Base-by-base conservation (phyloP, 2,113 vertebrate genomes). In the Crotalus tigris region DNA sequence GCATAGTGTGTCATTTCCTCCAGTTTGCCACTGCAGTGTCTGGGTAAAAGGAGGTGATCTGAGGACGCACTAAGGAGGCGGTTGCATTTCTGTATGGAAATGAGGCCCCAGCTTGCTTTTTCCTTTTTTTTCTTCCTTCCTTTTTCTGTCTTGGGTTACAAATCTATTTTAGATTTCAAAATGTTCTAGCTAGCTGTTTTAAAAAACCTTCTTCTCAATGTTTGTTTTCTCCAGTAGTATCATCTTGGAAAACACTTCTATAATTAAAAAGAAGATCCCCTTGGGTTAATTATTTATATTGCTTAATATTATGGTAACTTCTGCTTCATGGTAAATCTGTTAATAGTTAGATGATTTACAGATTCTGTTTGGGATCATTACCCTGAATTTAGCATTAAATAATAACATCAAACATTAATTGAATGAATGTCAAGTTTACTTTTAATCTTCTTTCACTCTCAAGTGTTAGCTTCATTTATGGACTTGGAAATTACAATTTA, bases 11-110 rank as follows among this genome's bases (percentile, higher is more conserved):
- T 90, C 81, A 57, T 51, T 94, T 92, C 93, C 59, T 64, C 55
- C 0, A 26, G 87, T 24, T 91, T 90, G 55, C 93, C 87, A 49
- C 91, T 90, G 93, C 93, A 54, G 92, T 49, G 93, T 64, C 87
- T 91, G 90, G 33, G 93, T 91, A 92, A n/a, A 90, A 44, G 46
- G 89, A 95, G 96, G 96, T 95, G 96, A 97, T 10, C 33, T 75
- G 95, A 95, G 96, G 96, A 96, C 96, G 95, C 59, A 88, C 93
- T 17, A 89, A 9, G 0, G 87, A 0, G 94, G 94, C 96, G 61
- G 3, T 81, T 81, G 69, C 69, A 8, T 93, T 75, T 26, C 88
- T 93, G 91, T 8, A 57, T 64, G 55, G 12, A 44, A 55, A 51
- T 61, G 29, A 58, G 55, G 33, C 88, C 29, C 29, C 13, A 6